Conservation (phyloP, 23 tunicate species). For the Trididemnum miniatum region DNA sequence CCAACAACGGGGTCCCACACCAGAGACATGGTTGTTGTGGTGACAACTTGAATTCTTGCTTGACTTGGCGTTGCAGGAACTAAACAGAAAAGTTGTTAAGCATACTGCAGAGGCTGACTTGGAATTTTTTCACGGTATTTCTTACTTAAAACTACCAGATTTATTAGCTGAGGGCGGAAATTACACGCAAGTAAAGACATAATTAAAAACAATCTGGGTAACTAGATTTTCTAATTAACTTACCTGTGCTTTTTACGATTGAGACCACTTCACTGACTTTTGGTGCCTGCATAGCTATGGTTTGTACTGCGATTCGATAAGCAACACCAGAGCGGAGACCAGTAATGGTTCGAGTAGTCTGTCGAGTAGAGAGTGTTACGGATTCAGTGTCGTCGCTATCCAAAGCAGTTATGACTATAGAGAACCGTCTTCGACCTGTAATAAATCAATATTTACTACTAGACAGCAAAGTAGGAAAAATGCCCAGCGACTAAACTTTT, state of each 20-base stretch:
- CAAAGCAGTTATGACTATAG: background rate
- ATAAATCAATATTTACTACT: background rate
- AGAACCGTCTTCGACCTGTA: background rate
- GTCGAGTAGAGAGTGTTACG: background rate
- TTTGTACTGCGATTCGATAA: slow-evolving; percentile 32
- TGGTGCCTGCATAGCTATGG: slow-evolving; percentile 41
- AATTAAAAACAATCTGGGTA: background rate
- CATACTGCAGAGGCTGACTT: too few relatives aligned
- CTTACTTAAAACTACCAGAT: too few relatives aligned
- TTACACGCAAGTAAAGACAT: too few relatives aligned
- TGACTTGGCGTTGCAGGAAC: background rate
- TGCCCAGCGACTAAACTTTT: too few relatives aligned
- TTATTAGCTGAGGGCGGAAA: too few relatives aligned
- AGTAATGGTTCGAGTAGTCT: background rate
- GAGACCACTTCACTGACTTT: background rate
- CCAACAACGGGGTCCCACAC: slow-evolving; percentile 46
- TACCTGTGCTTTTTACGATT: background rate
- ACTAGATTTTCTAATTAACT: background rate
- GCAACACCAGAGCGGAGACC: slow-evolving; percentile 38
- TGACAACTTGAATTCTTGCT: slow-evolving; percentile 22
- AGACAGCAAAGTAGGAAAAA: background rate
- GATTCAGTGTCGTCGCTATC: background rate
- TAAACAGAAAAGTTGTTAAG: background rate
- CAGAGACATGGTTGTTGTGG: slow-evolving; percentile 22
- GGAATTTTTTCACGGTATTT: too few relatives aligned